These are phyloP conservation scores for Drosophila falleni DNA, from an alignment of 2,888 invertebrate genomes.

Conservation along the genomic window DNA sequence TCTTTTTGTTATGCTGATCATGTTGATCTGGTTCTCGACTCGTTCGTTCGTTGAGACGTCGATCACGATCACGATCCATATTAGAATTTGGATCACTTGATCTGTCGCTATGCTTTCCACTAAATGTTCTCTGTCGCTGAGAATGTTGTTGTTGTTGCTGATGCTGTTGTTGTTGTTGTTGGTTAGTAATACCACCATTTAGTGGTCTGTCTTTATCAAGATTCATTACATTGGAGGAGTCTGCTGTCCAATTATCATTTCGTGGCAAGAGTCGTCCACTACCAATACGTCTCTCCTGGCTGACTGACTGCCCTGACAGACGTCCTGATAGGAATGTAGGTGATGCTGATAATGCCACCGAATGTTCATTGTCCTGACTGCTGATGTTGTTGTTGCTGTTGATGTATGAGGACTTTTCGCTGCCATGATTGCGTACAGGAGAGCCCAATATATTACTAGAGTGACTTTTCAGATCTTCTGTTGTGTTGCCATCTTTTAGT, in stretches of 20 bases:
- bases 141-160: no score
- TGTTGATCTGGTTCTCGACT: constrained; percentile 44
- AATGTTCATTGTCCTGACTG: constrained; percentile 41
- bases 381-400: not conserved
- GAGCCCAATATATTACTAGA: constrained; percentile 12
- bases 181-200: constrained; percentile 38
- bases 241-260: constrained; percentile 85
- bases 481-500: constrained; percentile 8
- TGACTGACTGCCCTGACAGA: constrained; percentile 9
- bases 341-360: constrained; percentile 44
- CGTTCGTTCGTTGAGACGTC: constrained; percentile 87
- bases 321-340: constrained; percentile 54
- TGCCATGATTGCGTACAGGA: constrained; percentile 11
- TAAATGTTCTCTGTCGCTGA: constrained; percentile 51
- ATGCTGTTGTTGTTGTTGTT: constrained; percentile 36
- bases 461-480: not conserved
- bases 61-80: constrained; percentile 75
- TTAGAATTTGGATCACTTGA: constrained; percentile 23
- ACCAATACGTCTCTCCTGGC: constrained; percentile 89
- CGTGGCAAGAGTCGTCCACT: constrained; percentile 92
- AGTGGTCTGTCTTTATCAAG: constrained; percentile 48
- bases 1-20: constrained; percentile 63
- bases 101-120: constrained; percentile 41
- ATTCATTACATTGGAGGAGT: constrained; percentile 14
- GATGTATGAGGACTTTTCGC: constrained; percentile 31